Percentiles rank a stretch among this genome's conserved stretches.
phyloP scores from a whole-genome alignment of 1,140 invertebrate species.

The Dinothrombium tinctorium region DNA sequence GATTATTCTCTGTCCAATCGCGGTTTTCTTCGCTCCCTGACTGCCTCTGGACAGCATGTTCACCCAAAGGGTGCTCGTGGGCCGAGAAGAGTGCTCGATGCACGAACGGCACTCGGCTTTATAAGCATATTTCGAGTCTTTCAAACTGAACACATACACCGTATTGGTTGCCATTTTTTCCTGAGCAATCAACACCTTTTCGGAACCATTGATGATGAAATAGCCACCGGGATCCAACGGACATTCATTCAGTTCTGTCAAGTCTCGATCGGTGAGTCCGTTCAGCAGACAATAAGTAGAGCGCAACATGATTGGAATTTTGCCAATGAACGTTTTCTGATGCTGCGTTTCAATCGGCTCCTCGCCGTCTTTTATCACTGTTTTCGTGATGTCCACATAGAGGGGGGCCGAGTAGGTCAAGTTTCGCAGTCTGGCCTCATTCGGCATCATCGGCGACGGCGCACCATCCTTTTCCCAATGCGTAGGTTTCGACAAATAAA shows the following conservation, averaged over 20 bases:
- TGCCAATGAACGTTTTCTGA: constrained; percentile 94
- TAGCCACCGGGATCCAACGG: constrained; percentile 93
- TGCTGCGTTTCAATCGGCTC: constrained; percentile 77
- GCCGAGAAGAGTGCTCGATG: constrained; percentile 70
- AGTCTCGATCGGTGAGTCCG: constrained; percentile 84
- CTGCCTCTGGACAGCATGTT: constrained; percentile 97
- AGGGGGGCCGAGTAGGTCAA: constrained; percentile 73
- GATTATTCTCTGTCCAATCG: constrained; percentile 92
- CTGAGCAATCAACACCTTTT: constrained; percentile 90
- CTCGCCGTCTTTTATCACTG: constrained; percentile 65
- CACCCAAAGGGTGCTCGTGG: constrained; percentile 90
- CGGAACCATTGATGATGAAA: constrained; percentile 86
- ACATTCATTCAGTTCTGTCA: constrained; percentile 95
- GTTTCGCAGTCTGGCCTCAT: constrained; percentile 57
- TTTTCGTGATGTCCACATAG: constrained; percentile 96
- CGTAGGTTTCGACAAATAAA: constrained; percentile 93
- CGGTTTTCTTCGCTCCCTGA: constrained; percentile 79
- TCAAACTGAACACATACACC: constrained; percentile 97
- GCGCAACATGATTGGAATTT: constrained; percentile 96
- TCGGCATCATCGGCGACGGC: constrained; percentile 96
- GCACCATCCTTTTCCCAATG: constrained; percentile 99
- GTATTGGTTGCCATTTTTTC: constrained; percentile 99
- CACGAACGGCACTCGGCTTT: constrained; percentile 90
- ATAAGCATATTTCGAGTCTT: constrained; percentile 77
- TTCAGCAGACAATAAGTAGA: constrained; percentile 86